Evolutionary conservation across 2,888 invertebrate species (phyloP).

Genomic region (Dichetophora obliterata): DNA sequence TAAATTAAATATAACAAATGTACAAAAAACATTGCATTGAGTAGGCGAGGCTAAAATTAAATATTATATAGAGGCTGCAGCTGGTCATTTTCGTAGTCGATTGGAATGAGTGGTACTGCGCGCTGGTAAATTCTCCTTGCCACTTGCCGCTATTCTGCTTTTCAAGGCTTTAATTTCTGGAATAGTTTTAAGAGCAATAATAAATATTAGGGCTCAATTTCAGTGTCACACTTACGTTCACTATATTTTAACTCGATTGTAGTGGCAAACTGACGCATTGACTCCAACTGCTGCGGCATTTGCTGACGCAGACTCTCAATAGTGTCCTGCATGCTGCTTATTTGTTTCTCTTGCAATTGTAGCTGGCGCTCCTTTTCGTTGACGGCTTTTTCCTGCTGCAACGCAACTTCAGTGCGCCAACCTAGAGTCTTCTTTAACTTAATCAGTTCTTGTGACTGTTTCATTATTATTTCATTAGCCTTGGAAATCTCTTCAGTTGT

Average conservation of each 20-base stretch:
- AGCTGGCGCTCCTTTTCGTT: conserved; percentile 60
- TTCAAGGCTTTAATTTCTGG: conserved; percentile 55
- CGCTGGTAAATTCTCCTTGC: conserved; percentile 44
- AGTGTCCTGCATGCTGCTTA: conserved; percentile 54
- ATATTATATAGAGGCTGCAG: not conserved
- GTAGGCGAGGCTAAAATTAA: conserved; percentile 8
- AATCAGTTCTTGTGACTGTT: conserved; percentile 62
- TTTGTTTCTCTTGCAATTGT: conserved; percentile 54
- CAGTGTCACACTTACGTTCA: conserved; percentile 57
- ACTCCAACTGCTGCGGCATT: conserved; percentile 62
- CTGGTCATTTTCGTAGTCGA: conserved; percentile 22
- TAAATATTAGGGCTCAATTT: not conserved
- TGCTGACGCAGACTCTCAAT: conserved; percentile 59
- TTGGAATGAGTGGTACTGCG: not conserved
- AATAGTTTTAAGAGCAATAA: not conserved
- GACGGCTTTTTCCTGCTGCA: conserved; percentile 65
- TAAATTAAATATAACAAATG: conserved; percentile 31
- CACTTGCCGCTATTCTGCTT: conserved; percentile 45
- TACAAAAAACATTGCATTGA: conserved; percentile 9
- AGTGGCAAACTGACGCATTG: conserved; percentile 62
- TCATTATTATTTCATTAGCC: conserved; percentile 67
- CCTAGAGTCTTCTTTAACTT: conserved; percentile 62
- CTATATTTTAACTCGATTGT: conserved; percentile 64
- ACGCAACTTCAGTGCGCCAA: conserved; percentile 66
- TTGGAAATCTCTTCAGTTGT: conserved; percentile 68